Percentiles rank a stretch among this genome's conserved stretches.
Evolutionary conservation across 2,797 vertebrate genomes (phyloP).

Genomic region (Pseudomugil tenellus): DNA sequence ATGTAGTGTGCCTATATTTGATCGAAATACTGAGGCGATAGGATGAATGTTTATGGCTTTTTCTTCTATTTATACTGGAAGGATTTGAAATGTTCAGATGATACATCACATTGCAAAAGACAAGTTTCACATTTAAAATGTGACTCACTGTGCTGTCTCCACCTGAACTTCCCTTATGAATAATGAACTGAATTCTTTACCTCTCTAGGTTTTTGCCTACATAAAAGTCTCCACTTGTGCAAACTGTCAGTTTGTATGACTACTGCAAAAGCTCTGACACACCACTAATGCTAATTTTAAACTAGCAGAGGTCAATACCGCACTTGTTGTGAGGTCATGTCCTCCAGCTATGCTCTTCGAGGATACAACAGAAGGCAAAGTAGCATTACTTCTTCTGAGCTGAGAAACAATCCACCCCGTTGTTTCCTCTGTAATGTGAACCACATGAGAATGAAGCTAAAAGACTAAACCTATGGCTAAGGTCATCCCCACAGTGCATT

Average conservation of each 20-base stretch:
- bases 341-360: slow-evolving; percentile 12
- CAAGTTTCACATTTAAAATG: background rate
- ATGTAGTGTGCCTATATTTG: background rate
- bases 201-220: slow-evolving; percentile 5
- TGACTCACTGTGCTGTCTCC: background rate
- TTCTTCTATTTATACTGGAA: background rate
- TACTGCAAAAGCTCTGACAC: slow-evolving; percentile 23
- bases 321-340: slow-evolving; percentile 47
- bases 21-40: background rate
- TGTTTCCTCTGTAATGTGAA: slow-evolving; percentile 57
- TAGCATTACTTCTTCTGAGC: slow-evolving; percentile 38
- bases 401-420: slow-evolving; percentile 31
- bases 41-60: background rate
- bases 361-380: slow-evolving; percentile 33
- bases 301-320: slow-evolving; percentile 35
- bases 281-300: slow-evolving; percentile 24
- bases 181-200: background rate
- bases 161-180: slow-evolving; percentile 10
- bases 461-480: slow-evolving; percentile 31
- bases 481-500: slow-evolving; percentile 46
- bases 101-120: slow-evolving; percentile 3
- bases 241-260: slow-evolving; percentile 35
- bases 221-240: slow-evolving; percentile 2
- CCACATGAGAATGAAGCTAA: slow-evolving; percentile 52
- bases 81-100: slow-evolving; percentile 1